Conservation (phyloP, 2,797 vertebrate genomes). For the Cacajao melanocephalus region DNA sequence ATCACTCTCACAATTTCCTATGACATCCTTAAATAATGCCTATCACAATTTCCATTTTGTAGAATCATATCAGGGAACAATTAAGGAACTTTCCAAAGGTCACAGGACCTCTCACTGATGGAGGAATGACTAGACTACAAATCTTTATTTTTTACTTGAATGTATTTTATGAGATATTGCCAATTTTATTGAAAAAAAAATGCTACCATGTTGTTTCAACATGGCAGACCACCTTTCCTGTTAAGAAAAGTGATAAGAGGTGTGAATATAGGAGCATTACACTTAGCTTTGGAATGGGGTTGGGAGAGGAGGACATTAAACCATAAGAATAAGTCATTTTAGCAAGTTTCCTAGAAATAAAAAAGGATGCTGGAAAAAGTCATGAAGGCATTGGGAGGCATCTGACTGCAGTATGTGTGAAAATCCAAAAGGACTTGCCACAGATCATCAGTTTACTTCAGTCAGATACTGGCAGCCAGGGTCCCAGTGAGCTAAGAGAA, state of each 20-base stretch:
- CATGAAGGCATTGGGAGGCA: neutral
- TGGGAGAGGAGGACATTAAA: fast-evolving
- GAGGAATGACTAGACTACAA: neutral
- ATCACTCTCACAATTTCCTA: neutral
- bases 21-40: neutral
- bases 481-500: neutral
- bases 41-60: neutral
- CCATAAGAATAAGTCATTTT: neutral
- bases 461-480: neutral
- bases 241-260: neutral
- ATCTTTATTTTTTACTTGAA: neutral
- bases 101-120: neutral
- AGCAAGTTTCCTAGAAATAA: neutral
- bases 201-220: neutral
- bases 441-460: neutral
- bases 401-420: neutral
- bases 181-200: neutral
- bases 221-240: neutral
- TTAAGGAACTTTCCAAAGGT: conserved; percentile 6
- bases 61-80: neutral
- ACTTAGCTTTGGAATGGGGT: neutral
- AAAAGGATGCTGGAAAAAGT: neutral
- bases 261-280: neutral
- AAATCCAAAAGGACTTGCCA: neutral
- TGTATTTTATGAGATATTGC: neutral